These are phyloP conservation scores for Aythya baeri DNA, from an alignment of 2,113 vertebrate species.

Conservation along the genomic window DNA sequence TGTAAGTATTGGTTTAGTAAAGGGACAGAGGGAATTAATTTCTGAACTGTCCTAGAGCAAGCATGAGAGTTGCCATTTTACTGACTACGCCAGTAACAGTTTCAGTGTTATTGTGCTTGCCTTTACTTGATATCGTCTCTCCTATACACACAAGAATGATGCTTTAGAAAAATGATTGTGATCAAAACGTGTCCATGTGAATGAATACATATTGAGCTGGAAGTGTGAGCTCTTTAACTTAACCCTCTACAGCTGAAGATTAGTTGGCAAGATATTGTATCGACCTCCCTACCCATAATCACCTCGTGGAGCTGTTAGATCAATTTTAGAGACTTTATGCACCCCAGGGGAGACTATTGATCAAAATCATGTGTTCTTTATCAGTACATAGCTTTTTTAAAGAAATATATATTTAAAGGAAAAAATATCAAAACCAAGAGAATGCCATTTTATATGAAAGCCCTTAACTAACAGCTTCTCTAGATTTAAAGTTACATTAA, in stretches of 20 bases:
- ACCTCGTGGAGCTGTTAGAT: slow-evolving; percentile 39
- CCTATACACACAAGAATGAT: not conserved
- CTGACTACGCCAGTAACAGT: not conserved
- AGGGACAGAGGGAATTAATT: not conserved
- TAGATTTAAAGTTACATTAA: slow-evolving; percentile 1
- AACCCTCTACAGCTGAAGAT: not conserved
- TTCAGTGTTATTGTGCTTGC: not conserved
- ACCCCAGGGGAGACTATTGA: slow-evolving; percentile 5
- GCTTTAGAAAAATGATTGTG: not conserved
- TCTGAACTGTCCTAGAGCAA: not conserved
- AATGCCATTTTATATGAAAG: not conserved
- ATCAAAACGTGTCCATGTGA: not conserved
- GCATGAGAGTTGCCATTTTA: not conserved
- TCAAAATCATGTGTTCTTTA: not conserved
- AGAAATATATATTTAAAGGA: not conserved
- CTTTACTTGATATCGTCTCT: not conserved
- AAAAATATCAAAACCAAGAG: not conserved
- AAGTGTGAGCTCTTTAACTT: slow-evolving; percentile 29
- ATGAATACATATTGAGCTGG: not conserved
- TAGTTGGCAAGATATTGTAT: slow-evolving; percentile 3
- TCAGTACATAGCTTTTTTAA: not conserved
- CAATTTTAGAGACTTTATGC: slow-evolving; percentile 13
- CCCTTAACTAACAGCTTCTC: not conserved
- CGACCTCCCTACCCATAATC: slow-evolving; percentile 30
- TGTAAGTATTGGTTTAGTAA: not conserved